Conservation (phyloP, 2,113 vertebrate species). For the Grus americana region DNA sequence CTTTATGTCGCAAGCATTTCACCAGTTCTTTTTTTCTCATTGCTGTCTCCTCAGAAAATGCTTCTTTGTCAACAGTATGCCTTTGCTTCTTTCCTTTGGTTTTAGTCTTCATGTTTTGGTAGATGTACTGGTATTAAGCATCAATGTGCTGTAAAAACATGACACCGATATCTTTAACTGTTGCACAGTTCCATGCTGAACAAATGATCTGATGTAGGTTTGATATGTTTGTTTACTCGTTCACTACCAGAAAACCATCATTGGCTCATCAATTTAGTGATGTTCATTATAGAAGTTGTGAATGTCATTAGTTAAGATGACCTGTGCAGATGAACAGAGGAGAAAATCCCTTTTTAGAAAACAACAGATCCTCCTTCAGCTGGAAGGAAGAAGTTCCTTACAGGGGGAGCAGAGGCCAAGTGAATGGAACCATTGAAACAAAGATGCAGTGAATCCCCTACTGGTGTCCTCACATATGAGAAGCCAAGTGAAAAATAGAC, state of each 20-base stretch:
- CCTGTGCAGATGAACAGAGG: neutral
- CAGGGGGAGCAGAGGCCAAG: neutral
- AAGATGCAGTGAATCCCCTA: neutral
- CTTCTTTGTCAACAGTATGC: constrained; percentile 70
- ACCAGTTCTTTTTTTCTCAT: constrained; percentile 79
- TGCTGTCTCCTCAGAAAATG: constrained; percentile 64
- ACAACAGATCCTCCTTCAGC: neutral
- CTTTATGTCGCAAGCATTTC: constrained; percentile 73
- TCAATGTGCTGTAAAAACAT: constrained; percentile 36
- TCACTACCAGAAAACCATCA: neutral
- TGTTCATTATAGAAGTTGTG: neutral
- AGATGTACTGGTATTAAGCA: neutral
- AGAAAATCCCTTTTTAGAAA: neutral
- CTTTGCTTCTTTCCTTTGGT: constrained; percentile 79
- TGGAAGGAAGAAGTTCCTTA: neutral
- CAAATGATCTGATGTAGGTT: neutral
- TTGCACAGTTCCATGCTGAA: neutral
- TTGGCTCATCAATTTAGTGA: neutral
- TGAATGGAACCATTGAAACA: neutral
- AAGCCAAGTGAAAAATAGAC: neutral
- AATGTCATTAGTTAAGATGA: neutral
- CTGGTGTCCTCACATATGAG: neutral
- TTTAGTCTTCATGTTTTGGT: constrained; percentile 89
- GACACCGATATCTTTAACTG: neutral
- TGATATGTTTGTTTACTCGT: neutral